A percentile compares a stretch with the other conserved stretches of the same genome.
phyloP scores from a whole-genome alignment of 1,140 invertebrate genomes.

The Rhizoglyphus robini region DNA sequence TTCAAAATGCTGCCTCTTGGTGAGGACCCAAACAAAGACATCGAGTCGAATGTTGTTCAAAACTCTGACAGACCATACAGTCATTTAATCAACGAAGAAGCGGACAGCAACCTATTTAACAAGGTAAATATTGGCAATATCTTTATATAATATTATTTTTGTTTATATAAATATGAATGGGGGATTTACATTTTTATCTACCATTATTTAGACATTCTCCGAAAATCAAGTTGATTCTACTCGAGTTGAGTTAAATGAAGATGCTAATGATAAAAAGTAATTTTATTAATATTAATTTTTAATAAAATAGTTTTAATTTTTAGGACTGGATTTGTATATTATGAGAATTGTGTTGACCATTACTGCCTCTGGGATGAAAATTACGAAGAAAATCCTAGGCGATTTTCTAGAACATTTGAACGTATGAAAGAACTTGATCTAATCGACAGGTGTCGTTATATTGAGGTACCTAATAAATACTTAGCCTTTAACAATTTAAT shows the following conservation, averaged over 20 bases:
- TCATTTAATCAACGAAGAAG: constrained; percentile 13
- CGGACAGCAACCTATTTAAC: background rate
- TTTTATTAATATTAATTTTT: no score
- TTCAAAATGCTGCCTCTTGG: no score
- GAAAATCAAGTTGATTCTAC: background rate
- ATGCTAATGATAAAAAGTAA: background rate
- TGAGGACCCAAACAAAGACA: no score
- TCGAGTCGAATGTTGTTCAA: background rate
- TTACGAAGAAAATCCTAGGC: constrained; percentile 65
- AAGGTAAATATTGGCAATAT: background rate
- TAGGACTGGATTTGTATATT: constrained; percentile 59
- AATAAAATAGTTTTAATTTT: background rate
- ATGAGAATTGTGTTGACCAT: constrained; percentile 60
- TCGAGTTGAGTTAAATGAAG: no score
- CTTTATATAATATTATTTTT: no score
- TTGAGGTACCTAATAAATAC: constrained; percentile 27
- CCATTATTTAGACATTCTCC: background rate
- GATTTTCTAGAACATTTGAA: constrained; percentile 52
- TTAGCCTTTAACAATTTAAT: background rate
- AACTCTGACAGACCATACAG: background rate
- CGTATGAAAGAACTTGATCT: constrained; percentile 59
- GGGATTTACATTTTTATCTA: no score
- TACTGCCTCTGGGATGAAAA: constrained; percentile 63
- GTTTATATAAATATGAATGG: no score
- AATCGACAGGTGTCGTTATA: constrained; percentile 43